Conservation (phyloP, 2,888 invertebrate species). For the Nipponacmea schrenckii region DNA sequence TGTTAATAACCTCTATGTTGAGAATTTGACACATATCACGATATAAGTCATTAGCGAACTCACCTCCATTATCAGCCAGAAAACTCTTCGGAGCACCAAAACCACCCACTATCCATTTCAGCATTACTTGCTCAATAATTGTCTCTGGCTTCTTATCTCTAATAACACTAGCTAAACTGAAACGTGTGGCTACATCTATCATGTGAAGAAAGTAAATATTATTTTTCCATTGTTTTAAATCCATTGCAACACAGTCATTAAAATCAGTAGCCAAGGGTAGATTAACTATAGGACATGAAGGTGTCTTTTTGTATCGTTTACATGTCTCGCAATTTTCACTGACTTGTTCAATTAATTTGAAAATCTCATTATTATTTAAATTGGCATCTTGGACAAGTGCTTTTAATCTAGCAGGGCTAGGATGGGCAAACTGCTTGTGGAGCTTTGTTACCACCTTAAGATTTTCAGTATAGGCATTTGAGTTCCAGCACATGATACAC, state of each 20-base stretch:
- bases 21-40: constrained; percentile 12
- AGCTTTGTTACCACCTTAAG: not conserved
- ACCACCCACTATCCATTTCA: constrained; percentile 17
- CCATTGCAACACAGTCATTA: constrained; percentile 20
- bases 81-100: constrained; percentile 16
- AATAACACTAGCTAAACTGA: constrained; percentile 18
- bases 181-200: constrained; percentile 14
- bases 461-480: no score
- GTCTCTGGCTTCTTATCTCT: not conserved
- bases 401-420: not conserved
- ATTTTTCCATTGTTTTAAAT: constrained; percentile 10
- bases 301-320: constrained; percentile 11
- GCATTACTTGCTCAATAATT: constrained; percentile 6
- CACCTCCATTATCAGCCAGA: no score
- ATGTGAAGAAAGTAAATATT: no score
- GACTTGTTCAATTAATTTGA: not conserved
- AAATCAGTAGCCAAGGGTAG: constrained; percentile 20
- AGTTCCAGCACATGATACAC: no score
- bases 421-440: no score
- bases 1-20: constrained; percentile 14
- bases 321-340: not conserved
- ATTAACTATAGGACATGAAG: constrained; percentile 15
- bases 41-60: no score
- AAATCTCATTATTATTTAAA: not conserved
- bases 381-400: not conserved